Evolutionary conservation across 1,140 invertebrate species (phyloP).

Genomic region (Eurosta solidaginis): DNA sequence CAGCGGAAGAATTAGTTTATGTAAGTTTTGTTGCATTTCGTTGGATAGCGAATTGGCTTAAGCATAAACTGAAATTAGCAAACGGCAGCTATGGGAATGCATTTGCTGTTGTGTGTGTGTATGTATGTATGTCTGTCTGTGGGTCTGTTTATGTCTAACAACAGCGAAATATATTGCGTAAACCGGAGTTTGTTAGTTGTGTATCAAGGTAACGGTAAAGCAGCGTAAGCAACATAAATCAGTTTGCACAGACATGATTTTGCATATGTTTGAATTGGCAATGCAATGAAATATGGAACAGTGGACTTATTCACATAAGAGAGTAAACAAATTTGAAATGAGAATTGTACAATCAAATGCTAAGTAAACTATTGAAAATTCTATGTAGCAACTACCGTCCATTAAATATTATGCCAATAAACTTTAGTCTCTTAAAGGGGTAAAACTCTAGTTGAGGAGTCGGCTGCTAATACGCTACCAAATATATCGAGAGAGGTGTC

Average conservation of each 20-base stretch:
- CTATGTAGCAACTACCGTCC: too few relatives aligned
- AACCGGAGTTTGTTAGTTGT: neutral
- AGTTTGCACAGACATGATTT: slow-evolving; percentile 12
- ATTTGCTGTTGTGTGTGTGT: neutral
- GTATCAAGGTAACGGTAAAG: neutral
- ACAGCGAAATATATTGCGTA: slow-evolving; percentile 23
- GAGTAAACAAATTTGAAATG: too few relatives aligned
- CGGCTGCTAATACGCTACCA: too few relatives aligned
- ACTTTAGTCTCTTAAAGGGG: too few relatives aligned
- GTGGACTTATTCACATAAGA: too few relatives aligned
- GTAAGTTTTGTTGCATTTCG: neutral
- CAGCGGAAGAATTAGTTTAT: neutral
- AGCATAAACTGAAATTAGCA: neutral
- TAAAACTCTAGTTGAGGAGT: too few relatives aligned
- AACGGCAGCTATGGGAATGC: neutral
- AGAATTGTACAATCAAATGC: too few relatives aligned
- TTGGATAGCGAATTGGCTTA: neutral
- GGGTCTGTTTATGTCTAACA: neutral
- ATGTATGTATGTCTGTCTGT: neutral
- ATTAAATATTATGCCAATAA: too few relatives aligned
- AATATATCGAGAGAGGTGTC: too few relatives aligned
- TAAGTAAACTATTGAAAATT: too few relatives aligned
- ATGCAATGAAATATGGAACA: neutral
- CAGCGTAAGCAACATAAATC: neutral
- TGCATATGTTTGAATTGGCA: neutral